Evolutionary conservation across 2,113 vertebrate species (phyloP).

Genomic region (Polyodon spathula): DNA sequence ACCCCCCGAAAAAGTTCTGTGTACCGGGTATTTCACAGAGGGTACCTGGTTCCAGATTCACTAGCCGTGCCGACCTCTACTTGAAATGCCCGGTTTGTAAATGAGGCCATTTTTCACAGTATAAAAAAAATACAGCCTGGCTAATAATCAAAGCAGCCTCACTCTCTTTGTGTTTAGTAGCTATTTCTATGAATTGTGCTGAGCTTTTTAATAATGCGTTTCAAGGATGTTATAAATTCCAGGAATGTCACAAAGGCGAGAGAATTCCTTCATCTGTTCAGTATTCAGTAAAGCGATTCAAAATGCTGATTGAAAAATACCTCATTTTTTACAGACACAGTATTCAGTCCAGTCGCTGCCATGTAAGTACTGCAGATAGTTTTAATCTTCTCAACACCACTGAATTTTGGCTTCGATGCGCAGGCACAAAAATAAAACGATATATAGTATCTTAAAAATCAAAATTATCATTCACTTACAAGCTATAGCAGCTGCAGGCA

Average conservation of each 20-base stretch:
- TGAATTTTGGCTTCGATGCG: slow-evolving; percentile 69
- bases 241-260: background rate
- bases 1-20: no score
- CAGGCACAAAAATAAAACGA: no score
- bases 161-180: background rate
- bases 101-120: no score
- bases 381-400: slow-evolving; percentile 80
- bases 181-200: background rate
- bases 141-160: no score
- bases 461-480: no score
- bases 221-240: background rate
- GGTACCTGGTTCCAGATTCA: no score
- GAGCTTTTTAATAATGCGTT: background rate
- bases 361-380: slow-evolving; percentile 84
- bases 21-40: no score
- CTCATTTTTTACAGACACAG: background rate
- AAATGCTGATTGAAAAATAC: background rate
- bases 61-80: no score
- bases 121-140: no score
- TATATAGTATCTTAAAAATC: no score
- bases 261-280: background rate
- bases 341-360: slow-evolving; percentile 72
- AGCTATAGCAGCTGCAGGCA: no score
- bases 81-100: no score
- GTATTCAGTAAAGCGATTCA: background rate